Conservation (phyloP, 2,113 vertebrate species). For the Pampusana beccarii region DNA sequence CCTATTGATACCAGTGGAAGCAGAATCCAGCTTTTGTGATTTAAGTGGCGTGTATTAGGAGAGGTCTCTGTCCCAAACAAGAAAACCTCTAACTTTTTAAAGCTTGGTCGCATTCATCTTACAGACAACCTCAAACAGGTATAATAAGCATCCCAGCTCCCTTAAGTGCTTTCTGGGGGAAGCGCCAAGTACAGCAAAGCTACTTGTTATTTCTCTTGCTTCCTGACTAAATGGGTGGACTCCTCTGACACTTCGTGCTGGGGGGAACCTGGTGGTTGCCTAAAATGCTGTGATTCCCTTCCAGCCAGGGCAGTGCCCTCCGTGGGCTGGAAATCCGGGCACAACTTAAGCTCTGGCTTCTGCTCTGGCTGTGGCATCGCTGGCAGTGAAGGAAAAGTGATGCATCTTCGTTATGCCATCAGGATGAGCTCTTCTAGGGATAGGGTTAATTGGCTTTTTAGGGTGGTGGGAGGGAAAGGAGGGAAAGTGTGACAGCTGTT, state of each 20-base stretch:
- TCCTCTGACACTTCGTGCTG: not conserved
- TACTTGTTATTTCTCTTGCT: not conserved
- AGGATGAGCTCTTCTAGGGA: not conserved
- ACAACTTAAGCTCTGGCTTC: not conserved
- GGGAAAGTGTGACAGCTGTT: conserved; percentile 22
- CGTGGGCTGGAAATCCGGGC: not conserved
- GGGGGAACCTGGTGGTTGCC: not conserved
- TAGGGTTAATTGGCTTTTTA: conserved; percentile 43
- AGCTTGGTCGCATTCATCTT: not conserved
- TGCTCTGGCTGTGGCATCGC: not conserved
- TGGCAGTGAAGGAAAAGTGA: not conserved
- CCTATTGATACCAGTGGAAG: not conserved
- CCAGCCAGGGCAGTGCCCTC: not conserved
- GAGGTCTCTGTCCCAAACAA: not conserved
- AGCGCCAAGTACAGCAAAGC: not conserved
- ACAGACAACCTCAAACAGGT: not conserved
- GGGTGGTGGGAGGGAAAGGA: not conserved
- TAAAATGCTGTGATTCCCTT: not conserved
- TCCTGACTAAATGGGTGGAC: not conserved
- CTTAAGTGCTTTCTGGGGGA: conserved; percentile 1
- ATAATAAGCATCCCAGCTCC: not conserved
- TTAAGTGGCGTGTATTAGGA: not conserved
- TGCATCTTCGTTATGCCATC: not conserved
- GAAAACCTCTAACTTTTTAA: not conserved
- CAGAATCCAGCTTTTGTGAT: not conserved